phyloP scores from a whole-genome alignment of 2,888 invertebrate genomes.

The Tricholauxania praeusta region DNA sequence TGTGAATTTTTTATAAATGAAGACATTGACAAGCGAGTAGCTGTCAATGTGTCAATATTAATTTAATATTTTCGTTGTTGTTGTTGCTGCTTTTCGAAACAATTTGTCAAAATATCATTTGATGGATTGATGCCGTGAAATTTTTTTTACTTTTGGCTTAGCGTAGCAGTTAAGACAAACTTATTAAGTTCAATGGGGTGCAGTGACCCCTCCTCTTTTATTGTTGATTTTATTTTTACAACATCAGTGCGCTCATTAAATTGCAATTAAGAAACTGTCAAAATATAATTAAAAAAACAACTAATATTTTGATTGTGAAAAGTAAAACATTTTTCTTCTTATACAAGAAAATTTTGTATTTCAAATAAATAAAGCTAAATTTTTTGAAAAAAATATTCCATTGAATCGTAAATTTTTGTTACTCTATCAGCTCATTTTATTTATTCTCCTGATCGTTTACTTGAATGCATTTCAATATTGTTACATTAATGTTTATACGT shows the following conservation, averaged over 20 bases:
- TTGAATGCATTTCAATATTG: too few species aligned
- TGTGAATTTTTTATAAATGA: slow-evolving; percentile 32
- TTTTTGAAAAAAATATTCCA: too few species aligned
- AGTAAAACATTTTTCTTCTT: not conserved
- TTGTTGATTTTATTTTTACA: not conserved
- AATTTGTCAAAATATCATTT: slow-evolving; percentile 5
- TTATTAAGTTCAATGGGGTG: slow-evolving; percentile 1
- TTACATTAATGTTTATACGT: too few species aligned
- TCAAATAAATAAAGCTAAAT: too few species aligned
- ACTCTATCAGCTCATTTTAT: too few species aligned
- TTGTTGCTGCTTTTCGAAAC: not conserved
- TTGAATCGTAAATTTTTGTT: too few species aligned
- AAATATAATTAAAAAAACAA: too few species aligned
- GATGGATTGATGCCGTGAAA: not conserved
- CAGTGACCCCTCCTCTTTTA: slow-evolving; percentile 1
- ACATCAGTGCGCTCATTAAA: not conserved
- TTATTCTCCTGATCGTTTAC: too few species aligned
- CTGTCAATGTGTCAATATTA: slow-evolving; percentile 47
- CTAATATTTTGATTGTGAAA: not conserved
- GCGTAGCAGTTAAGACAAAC: not conserved
- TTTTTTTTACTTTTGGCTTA: slow-evolving; percentile 3
- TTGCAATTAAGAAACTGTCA: slow-evolving; percentile 9
- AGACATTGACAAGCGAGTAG: slow-evolving; percentile 46
- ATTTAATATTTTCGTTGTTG: slow-evolving; percentile 34
- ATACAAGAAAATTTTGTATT: too few species aligned